These are phyloP conservation scores for Lasiommata megera DNA, from an alignment of 2,888 invertebrate species.

Conservation along the genomic window DNA sequence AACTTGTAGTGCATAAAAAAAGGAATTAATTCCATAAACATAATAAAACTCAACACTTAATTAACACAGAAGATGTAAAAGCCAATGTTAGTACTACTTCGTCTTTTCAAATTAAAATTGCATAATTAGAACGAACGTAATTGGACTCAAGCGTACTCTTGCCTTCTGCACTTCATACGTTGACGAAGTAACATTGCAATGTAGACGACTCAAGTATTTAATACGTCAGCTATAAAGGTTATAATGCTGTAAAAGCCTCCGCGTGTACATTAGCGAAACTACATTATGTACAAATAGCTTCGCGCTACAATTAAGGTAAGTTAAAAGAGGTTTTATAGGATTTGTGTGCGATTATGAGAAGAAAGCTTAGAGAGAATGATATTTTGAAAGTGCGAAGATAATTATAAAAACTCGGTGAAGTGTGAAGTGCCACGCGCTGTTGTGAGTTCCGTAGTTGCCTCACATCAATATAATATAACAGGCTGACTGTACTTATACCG, in stretches of 20 bases:
- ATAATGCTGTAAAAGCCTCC: conserved; percentile 21
- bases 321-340: background rate
- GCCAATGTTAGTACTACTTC: conserved; percentile 4
- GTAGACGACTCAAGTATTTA: conserved; percentile 22
- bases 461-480: no score
- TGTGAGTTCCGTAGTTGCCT: no score
- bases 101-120: conserved; percentile 19
- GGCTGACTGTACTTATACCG: no score
- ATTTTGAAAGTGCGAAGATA: background rate
- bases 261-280: conserved; percentile 30
- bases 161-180: conserved; percentile 18
- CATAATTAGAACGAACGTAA: conserved; percentile 25
- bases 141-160: conserved; percentile 20
- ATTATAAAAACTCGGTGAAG: no score
- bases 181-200: conserved; percentile 16
- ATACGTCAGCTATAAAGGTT: conserved; percentile 18
- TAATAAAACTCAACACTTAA: background rate
- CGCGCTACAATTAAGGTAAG: conserved; percentile 22
- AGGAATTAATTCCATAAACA: background rate
- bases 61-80: conserved; percentile 2
- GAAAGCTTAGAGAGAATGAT: background rate
- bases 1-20: no score
- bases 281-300: conserved; percentile 36
- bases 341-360: background rate
- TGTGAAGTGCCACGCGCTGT: no score